phyloP scores from a whole-genome alignment of 2,888 invertebrate genomes.

The Xestia c-nigrum region DNA sequence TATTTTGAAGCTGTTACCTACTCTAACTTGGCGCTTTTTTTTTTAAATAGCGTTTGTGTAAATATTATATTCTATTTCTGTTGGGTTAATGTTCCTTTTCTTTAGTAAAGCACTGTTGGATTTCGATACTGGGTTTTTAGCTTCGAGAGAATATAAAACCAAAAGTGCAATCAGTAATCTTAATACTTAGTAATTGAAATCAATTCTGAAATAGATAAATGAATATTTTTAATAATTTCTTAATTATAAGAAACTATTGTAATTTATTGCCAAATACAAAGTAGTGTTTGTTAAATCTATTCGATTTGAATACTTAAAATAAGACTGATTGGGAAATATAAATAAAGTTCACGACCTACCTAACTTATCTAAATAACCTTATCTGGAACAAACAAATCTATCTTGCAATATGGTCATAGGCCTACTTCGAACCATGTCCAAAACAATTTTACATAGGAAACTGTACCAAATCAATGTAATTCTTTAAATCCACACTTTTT shows the following conservation, averaged over 20 bases:
- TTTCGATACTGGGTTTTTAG: not conserved
- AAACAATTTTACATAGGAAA: constrained; percentile 33
- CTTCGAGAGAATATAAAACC: not conserved
- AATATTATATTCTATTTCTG: not conserved
- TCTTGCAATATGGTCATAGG: constrained; percentile 39
- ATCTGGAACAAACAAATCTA: constrained; percentile 30
- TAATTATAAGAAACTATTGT: not conserved
- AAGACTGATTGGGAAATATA: constrained; percentile 33
- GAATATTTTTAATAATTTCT: not conserved
- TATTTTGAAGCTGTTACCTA: not conserved
- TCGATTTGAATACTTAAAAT: not conserved
- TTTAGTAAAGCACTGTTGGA: not conserved
- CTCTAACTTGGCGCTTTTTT: not conserved
- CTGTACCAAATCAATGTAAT: constrained; percentile 39
- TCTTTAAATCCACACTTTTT: constrained; percentile 22
- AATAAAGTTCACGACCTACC: constrained; percentile 37
- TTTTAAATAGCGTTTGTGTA: not conserved
- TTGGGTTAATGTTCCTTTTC: not conserved
- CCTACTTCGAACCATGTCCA: constrained; percentile 43
- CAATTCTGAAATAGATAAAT: not conserved
- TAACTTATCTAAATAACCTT: constrained; percentile 12
- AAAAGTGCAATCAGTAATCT: not conserved
- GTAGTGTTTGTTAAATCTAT: not conserved
- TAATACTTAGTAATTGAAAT: not conserved
- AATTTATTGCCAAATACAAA: constrained; percentile 5